Base-by-base conservation (phyloP, 23 tunicate genomes). In the Halocynthia roretzi region DNA sequence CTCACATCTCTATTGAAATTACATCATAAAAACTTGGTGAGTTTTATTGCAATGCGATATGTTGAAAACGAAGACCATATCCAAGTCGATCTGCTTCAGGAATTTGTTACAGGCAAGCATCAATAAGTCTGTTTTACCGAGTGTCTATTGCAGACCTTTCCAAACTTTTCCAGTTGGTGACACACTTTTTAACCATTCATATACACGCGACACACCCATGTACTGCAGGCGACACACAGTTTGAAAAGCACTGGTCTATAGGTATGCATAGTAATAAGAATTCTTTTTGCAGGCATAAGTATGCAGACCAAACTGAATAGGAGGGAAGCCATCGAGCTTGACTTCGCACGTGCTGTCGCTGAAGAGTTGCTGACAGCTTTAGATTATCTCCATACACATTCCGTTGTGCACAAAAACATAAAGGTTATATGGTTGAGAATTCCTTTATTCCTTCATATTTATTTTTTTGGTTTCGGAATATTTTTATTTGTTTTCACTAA, bases 291-390 rank as follows among this genome's bases (percentile, higher is more conserved):
- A 89, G 97, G 97, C 9, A 81, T 75, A 56, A 54, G 58, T 6
- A 56, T 92, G 53, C 87, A 86, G 66, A 77, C 84, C 8, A 92
- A 92, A 68, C 40, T 92, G 20, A 7, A 20, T 40, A 78, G 83
- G 6, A 78, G 75, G 6, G 92, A 86, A 10, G 20, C 60, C 6
- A 78, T 83, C 6, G 51, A 82, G 6, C 54, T 86, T 40, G 84
- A 79, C 22, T 66, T 52, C 1, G 21, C 86, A 14, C 62, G 92
- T 20, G 62, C 7, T 62, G 80, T 87, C 76, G 61, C 92, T 52
- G 87, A 92, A 80, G 87, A 92, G 76, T 70, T 92, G 83, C 67
- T 86, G 54, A 62, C 19, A 8, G 98, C 85, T 52, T 70, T 92
- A n/a, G 81, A 82, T 77, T 86, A 86, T 79, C 80, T 92, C 40